A percentile compares a stretch with the other conserved stretches of the same genome.
Evolutionary conservation across 1,140 invertebrate genomes (phyloP).

Genomic region (Papilio polytes): DNA sequence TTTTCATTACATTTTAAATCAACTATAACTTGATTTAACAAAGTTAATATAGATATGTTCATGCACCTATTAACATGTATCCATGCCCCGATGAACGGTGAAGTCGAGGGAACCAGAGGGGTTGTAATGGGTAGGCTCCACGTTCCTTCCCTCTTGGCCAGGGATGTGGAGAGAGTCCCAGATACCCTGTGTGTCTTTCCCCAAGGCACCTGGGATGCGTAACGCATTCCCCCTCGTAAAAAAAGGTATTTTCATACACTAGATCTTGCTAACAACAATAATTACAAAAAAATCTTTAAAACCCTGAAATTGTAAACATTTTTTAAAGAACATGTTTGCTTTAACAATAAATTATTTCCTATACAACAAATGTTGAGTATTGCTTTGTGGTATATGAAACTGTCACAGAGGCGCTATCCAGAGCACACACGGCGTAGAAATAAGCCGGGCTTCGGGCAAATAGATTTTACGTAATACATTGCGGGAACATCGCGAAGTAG

Average conservation of each 20-base stretch:
- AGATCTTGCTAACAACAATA: background rate
- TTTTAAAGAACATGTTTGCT: background rate
- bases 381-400: conserved; percentile 10
- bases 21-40: background rate
- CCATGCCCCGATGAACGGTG: no score
- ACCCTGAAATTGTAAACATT: no score
- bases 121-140: no score
- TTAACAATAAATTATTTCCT: background rate
- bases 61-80: no score
- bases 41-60: background rate
- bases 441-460: conserved; percentile 31
- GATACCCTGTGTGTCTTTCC: no score
- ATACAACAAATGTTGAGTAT: background rate
- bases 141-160: no score
- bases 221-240: no score
- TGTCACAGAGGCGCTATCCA: background rate
- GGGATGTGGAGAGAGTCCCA: no score
- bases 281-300: background rate
- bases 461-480: conserved; percentile 37
- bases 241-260: background rate
- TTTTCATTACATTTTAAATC: background rate
- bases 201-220: no score
- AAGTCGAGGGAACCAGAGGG: no score
- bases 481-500: conserved; percentile 24
- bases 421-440: conserved; percentile 9